Base-by-base conservation (phyloP, 2,797 vertebrate species). In the Lepilemur ruficaudatus region DNA sequence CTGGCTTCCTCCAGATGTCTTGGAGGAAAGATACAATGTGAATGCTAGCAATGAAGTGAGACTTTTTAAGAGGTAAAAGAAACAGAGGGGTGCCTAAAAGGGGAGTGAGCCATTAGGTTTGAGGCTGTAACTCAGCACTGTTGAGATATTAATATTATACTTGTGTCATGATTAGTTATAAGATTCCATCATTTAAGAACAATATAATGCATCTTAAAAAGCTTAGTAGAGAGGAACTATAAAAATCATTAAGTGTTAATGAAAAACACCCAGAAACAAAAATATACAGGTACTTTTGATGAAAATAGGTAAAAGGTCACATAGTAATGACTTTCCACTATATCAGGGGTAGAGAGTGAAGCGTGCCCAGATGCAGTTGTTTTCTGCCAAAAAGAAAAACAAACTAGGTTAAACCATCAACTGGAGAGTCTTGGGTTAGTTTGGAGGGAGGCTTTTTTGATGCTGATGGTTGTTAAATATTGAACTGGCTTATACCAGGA, bases 201-300 rank as follows among this genome's bases (percentile, higher is more conserved):
- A 83, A 32, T 25, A 63, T 25, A 25, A 67, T 57, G 22, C 20
- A 82, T 63, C 70, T 78, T 7, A 63, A 85, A 89, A 81, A 81
- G 48, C 10, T 67, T 72, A 52, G 38, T n/a, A 57, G 35, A 81
- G 80, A 70, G 59, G 65, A 95, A 46, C 7, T 79, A 7, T 38
- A 84, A 89, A 81, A 80, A 59, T 70, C 50, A 73, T 9, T 79
- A 67, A 57, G 30, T 41, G 8, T 84, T 73, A 63, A 13, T 28
- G 17, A 70, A 86, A 80, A 76, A 43, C 86, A 73, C 48, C 32
- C n/a, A 52, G 67, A 90, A 78, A 72, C 20, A 85, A 85, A 78
- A 83, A 32, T 61, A 35, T 81, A 83, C 96, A 92, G 72, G 70
- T 28, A 41, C 9, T 82, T 94, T 73, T 46, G 87, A 92, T 72